Evolutionary conservation across 2,113 vertebrate species (phyloP), one percentile per base, ranked within the genome.

Genomic region (Periophthalmodon schlosseri): DNA sequence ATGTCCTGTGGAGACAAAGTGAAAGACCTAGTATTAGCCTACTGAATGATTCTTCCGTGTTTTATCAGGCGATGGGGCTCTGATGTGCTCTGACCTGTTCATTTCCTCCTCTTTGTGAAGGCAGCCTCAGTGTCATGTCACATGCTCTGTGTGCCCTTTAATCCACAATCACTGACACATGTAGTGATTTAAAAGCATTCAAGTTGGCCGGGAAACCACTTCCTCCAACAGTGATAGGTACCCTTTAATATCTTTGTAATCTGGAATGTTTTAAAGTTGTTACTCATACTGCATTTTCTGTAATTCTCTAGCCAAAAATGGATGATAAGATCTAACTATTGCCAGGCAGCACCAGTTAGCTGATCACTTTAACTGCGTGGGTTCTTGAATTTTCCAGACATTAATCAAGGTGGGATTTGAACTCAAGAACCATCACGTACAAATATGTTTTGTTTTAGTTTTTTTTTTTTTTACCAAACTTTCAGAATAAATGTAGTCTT

Each of bases 91-190:
- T 8, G 15, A 65, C 33, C 21, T 61, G 36, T 73, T 47, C 16
- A 49, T 54, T 21, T 33, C 60, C 63, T 68, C n/a, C 44, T 54
- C n/a, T 39, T 57, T 71, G 71, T 81, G 77, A 46, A 61, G 66
- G 74, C 68, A 81, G 74, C 74, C 50, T 18, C 49, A 58, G 49
- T 77, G 78, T 81, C 80, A 75, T 85, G 74, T 82, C 73, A 75
- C 79, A 82, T 65, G 58, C 34, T 56, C 81, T 72, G 71, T 72
- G 39, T 54, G 76, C 72, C 74, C 75, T 76, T 89, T 65, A 77
- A 87, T 87, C 86, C 90, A 87, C 86, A 91, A 94, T 91, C 86
- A 84, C 84, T 91, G 90, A 90, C 93, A 94, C 88, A 90, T 92
- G 91, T 88, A 81, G 63, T 65, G 69, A 69, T 89, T 92, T 91